A percentile compares a stretch with the other conserved stretches of the same genome.
Conservation (phyloP, 2,797 vertebrate species). For the Falco concolor region DNA sequence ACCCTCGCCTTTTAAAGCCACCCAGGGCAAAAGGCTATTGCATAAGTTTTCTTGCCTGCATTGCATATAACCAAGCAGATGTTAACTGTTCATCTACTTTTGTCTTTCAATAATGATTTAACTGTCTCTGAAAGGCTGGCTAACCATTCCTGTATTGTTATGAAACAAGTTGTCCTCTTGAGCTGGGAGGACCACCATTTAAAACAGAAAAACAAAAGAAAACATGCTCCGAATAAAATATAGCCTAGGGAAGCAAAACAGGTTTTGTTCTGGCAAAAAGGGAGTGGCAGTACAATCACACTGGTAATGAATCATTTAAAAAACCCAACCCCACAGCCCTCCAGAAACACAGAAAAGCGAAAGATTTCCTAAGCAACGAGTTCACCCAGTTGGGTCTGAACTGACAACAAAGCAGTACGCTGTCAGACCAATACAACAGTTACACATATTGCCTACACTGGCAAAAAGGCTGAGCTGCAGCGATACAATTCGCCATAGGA, state of each 20-base stretch:
- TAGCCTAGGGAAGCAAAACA: constrained; percentile 22
- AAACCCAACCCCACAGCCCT: background rate
- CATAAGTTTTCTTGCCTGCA: background rate
- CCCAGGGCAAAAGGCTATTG: background rate
- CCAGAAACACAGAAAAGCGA: background rate
- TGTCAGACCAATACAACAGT: background rate
- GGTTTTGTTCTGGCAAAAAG: background rate
- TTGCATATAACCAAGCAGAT: background rate
- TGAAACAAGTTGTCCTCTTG: background rate
- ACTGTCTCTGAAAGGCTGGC: background rate
- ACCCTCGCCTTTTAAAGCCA: background rate
- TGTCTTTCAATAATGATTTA: background rate
- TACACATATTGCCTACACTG: background rate
- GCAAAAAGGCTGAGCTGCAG: background rate
- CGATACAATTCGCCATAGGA: fast-evolving
- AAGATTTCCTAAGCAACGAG: background rate
- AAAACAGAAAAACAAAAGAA: background rate
- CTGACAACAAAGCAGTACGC: background rate
- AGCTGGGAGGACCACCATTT: background rate
- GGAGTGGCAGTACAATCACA: constrained; percentile 9
- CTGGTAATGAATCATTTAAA: background rate
- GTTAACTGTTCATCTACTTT: background rate
- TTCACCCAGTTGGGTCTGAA: background rate
- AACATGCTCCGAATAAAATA: background rate
- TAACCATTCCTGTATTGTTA: background rate